Percentiles rank a stretch among this genome's conserved stretches.
These are phyloP conservation scores for Drosophila equinoxialis DNA, from an alignment of 1,140 invertebrate genomes.

Conservation along the genomic window DNA sequence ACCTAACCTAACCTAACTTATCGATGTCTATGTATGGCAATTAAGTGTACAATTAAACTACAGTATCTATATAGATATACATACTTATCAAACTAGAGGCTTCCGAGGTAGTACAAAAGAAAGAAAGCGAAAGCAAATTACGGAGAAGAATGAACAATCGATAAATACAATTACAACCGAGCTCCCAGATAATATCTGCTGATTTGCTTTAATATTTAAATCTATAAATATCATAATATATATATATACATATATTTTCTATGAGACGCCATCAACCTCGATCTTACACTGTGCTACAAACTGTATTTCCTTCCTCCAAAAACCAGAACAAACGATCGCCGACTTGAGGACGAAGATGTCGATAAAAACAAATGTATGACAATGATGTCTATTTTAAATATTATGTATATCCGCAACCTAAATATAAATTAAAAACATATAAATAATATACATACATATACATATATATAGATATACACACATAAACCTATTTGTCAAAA, in stretches of 20 bases:
- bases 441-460: slow-evolving; percentile 47
- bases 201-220: slow-evolving; percentile 55
- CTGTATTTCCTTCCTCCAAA: background rate
- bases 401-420: slow-evolving; percentile 38
- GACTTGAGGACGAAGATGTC: slow-evolving; percentile 37
- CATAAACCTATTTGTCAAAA: slow-evolving; percentile 58
- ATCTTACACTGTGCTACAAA: slow-evolving; percentile 55
- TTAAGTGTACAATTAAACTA: slow-evolving; percentile 48
- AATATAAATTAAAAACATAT: slow-evolving; percentile 47
- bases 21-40: slow-evolving; percentile 64
- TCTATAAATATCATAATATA: slow-evolving; percentile 3
- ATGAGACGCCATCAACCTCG: slow-evolving; percentile 28
- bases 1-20: slow-evolving; percentile 41
- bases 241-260: slow-evolving; percentile 27
- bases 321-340: slow-evolving; percentile 36
- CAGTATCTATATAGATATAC: slow-evolving; percentile 59
- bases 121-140: slow-evolving; percentile 27
- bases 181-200: slow-evolving; percentile 53
- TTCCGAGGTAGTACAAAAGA: slow-evolving; percentile 75
- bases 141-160: slow-evolving; percentile 17
- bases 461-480: slow-evolving; percentile 31
- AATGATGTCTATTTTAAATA: slow-evolving; percentile 53
- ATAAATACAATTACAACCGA: slow-evolving; percentile 40
- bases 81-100: slow-evolving; percentile 73
- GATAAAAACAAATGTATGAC: slow-evolving; percentile 31